Base-by-base conservation (phyloP, 2,797 vertebrate genomes). In the Epinephelus malabaricus region DNA sequence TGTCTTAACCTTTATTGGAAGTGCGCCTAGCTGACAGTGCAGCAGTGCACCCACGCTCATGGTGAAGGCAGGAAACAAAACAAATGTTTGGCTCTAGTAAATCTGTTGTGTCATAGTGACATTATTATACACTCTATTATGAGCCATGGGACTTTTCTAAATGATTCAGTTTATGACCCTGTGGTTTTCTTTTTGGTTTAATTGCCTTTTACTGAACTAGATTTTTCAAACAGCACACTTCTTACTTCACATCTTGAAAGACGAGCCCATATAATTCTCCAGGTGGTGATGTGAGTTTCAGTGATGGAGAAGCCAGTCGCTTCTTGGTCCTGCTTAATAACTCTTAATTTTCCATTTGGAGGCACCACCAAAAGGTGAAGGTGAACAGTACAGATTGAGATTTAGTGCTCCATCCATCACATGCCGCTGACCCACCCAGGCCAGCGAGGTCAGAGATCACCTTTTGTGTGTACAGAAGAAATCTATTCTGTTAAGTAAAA, bases 281-380 rank as follows among this genome's bases (percentile, higher is more conserved):
- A 78, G 70, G 10, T 60, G 66, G 65, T 59, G 53, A 68, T 68
- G 62, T 25, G 55, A 50, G 43, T 23, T 43, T 66, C 63, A 34
- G 25, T 70, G 69, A 78, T 78, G 58, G 69, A 78, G 59, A 76
- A 74, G 30, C 64, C 81, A 84, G 81, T 66, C 68, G 58, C 40
- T 69, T 58, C 14, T 65, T 55, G 71, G 70, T 43, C 84, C 77
- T 81, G 75, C 69, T 70, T 38, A 78, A 82, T 71, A 60, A 45
- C 38, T 73, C 56, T 25, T 9, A 61, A 6, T n/a, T 78, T 56
- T 81, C 75, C 84, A 88, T 83, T 84, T 84, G 86, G 79, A 86
- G 81, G 58, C 63, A 23, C 82, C 62, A 17, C 82, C 86, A 91
- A 91, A 86, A 90, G 89, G 79, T 68, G 51, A 69, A 59, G 67